A percentile compares a stretch with the other conserved stretches of the same genome.
These are phyloP conservation scores for Orestias chungarensis DNA, from an alignment of 2,797 vertebrate species.

Conservation along the genomic window DNA sequence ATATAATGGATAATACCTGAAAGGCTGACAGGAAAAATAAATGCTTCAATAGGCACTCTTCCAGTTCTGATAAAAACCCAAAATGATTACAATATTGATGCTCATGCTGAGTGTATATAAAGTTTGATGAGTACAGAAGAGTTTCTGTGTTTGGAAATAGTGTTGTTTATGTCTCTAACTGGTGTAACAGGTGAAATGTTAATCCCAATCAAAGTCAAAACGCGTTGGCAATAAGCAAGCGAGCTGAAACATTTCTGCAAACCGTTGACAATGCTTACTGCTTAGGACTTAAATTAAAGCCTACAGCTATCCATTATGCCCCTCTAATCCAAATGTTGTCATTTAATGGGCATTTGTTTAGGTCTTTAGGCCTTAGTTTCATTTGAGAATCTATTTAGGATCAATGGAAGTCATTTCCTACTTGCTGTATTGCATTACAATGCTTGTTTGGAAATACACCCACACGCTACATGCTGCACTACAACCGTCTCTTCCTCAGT, in stretches of 20 bases:
- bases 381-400: conserved; percentile 32
- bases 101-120: too few relatives aligned
- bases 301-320: not conserved
- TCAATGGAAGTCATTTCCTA: conserved; percentile 33
- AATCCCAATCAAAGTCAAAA: not conserved
- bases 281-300: not conserved
- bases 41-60: too few relatives aligned
- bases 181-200: too few relatives aligned
- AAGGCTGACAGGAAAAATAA: too few relatives aligned
- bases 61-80: too few relatives aligned
- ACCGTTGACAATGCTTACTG: not conserved
- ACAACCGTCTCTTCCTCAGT: conserved; percentile 25
- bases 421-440: conserved; percentile 23
- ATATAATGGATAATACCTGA: too few relatives aligned
- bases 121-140: too few relatives aligned
- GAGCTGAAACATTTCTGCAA: not conserved
- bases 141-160: too few relatives aligned
- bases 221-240: not conserved
- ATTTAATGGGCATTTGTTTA: conserved; percentile 26
- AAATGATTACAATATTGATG: too few relatives aligned
- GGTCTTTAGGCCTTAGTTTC: not conserved
- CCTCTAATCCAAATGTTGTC: not conserved
- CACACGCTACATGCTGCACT: conserved; percentile 9
- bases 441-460: conserved; percentile 32
- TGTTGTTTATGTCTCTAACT: too few relatives aligned